Conservation (phyloP, 2,113 vertebrate genomes). For the Forbesichthys agassizii region DNA sequence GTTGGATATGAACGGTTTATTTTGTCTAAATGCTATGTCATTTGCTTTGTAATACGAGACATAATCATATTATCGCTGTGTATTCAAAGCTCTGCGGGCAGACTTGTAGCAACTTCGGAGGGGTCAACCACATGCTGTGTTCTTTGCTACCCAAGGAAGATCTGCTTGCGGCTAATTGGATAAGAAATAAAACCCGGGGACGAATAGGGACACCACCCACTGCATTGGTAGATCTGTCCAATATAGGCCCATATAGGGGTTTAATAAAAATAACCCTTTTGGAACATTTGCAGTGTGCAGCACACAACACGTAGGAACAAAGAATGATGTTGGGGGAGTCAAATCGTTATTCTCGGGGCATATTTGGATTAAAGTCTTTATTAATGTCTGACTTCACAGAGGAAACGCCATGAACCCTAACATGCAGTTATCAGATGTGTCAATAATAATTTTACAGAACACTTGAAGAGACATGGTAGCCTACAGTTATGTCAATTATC, state of each 20-base stretch:
- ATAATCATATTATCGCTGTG: constrained; percentile 27
- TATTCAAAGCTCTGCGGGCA: constrained; percentile 26
- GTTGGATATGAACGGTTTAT: not conserved
- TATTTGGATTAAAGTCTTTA: too few relatives aligned
- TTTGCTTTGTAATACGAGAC: constrained; percentile 8
- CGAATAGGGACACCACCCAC: not conserved
- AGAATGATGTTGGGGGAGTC: too few relatives aligned
- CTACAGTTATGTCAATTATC: constrained; percentile 20
- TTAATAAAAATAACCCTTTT: too few relatives aligned
- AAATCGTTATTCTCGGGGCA: too few relatives aligned
- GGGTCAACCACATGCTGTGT: constrained; percentile 27
- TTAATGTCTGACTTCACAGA: too few relatives aligned
- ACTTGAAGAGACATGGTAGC: constrained; percentile 17
- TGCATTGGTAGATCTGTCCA: too few relatives aligned
- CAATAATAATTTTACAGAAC: too few relatives aligned
- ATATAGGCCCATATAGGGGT: too few relatives aligned
- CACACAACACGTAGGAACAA: too few relatives aligned
- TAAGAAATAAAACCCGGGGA: constrained; percentile 32
- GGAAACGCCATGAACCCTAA: too few relatives aligned
- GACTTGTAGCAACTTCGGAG: constrained; percentile 36
- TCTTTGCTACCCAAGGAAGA: constrained; percentile 38
- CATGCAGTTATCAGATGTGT: too few relatives aligned
- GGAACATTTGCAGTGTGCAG: too few relatives aligned
- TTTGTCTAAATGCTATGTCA: constrained; percentile 9
- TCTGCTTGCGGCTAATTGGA: constrained; percentile 60